phyloP scores from a whole-genome alignment of 2,113 vertebrate genomes.

The Hippolais icterina region DNA sequence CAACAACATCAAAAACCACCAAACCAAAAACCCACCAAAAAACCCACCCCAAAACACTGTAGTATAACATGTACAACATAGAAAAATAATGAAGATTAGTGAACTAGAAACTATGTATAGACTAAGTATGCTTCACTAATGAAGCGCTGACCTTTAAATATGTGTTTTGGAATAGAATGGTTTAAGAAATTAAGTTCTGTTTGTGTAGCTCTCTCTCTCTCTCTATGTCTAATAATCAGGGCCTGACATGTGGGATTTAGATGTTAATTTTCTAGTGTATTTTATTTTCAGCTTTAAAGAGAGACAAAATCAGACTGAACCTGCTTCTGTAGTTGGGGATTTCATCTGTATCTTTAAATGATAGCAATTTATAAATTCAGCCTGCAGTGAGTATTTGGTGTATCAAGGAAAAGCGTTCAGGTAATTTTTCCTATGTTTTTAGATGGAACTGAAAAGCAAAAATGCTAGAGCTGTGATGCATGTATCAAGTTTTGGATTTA shows the following conservation, averaged over 20 bases:
- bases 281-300: background rate
- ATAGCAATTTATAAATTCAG: background rate
- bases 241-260: background rate
- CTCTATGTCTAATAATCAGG: background rate
- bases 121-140: background rate
- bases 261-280: background rate
- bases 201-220: background rate
- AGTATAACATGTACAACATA: background rate
- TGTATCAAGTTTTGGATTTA: background rate
- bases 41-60: rapidly evolving
- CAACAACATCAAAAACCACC: background rate
- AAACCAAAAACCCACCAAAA: background rate
- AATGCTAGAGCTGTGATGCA: background rate
- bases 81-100: background rate
- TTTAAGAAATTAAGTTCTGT: background rate
- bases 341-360: background rate
- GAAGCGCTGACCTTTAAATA: background rate
- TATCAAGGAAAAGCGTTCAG: background rate
- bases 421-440: background rate
- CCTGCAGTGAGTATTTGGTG: background rate
- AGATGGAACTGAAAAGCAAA: background rate
- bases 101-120: background rate
- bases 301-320: background rate
- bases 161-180: background rate
- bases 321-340: background rate